A percentile compares a stretch with the other conserved stretches of the same genome.
Evolutionary conservation across 2,888 invertebrate species (phyloP).

Genomic region (Nymphalis polychloros): DNA sequence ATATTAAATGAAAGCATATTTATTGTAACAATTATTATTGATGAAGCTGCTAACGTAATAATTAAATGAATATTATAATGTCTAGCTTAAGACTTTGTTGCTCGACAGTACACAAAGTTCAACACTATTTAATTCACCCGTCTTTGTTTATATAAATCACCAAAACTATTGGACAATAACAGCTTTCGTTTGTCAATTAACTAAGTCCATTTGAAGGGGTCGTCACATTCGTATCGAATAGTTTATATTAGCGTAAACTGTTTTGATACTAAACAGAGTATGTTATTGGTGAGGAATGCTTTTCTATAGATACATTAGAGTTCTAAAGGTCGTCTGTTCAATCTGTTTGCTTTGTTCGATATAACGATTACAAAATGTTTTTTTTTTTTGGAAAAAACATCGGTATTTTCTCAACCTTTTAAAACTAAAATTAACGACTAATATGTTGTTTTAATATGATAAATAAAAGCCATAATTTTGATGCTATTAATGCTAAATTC

Average conservation of each 20-base stretch:
- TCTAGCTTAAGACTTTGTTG: neutral
- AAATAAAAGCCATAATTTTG: too few relatives aligned
- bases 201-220: conserved; percentile 43
- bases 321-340: neutral
- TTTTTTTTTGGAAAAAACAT: too few relatives aligned
- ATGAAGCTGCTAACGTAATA: too few relatives aligned
- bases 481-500: too few relatives aligned
- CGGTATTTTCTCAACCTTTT: too few relatives aligned
- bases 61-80: too few relatives aligned
- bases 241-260: conserved; percentile 42
- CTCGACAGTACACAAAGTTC: conserved; percentile 20
- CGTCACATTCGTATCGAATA: conserved; percentile 47
- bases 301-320: neutral
- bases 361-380: too few relatives aligned
- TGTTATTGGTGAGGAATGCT: conserved; percentile 32
- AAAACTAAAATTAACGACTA: too few relatives aligned
- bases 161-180: conserved; percentile 63
- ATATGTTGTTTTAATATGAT: too few relatives aligned
- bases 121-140: conserved; percentile 53
- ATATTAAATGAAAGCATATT: too few relatives aligned
- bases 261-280: conserved; percentile 42
- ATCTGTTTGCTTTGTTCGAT: too few relatives aligned
- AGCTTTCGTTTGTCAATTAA: conserved; percentile 69
- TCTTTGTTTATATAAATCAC: conserved; percentile 62
- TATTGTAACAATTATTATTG: too few relatives aligned